phyloP scores from a whole-genome alignment of 2,797 vertebrate genomes.

The Typhlichthys subterraneus region DNA sequence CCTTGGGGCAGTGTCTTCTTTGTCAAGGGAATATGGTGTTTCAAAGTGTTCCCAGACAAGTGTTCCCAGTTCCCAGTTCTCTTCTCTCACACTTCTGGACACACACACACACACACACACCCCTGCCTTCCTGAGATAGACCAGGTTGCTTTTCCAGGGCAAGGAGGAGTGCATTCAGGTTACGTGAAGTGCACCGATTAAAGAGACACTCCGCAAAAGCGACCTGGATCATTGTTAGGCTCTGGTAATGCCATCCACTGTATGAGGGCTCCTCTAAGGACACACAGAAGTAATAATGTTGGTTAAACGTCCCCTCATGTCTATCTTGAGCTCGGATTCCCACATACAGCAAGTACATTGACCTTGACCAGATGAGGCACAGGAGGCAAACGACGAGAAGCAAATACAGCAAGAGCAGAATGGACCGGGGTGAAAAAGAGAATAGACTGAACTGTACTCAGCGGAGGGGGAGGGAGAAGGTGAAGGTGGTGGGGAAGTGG shows the following conservation, averaged over 20 bases:
- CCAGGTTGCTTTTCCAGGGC: background rate
- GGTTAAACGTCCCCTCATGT: too few species aligned
- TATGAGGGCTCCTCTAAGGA: too few species aligned
- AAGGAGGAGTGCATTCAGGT: background rate
- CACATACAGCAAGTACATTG: background rate
- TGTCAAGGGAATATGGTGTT: conserved; percentile 63
- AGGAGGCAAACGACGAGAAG: too few species aligned
- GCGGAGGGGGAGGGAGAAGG: too few species aligned
- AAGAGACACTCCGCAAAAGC: background rate
- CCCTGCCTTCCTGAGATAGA: conserved; percentile 1
- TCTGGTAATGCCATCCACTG: too few species aligned
- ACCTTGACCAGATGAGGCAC: background rate
- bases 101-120: conserved; percentile 2
- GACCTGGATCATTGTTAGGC: too few species aligned
- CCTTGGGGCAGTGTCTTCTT: conserved; percentile 51
- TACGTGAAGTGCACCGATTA: background rate
- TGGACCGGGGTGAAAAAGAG: background rate
- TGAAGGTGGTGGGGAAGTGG: too few species aligned
- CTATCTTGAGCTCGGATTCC: too few species aligned
- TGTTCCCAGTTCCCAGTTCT: too few species aligned
- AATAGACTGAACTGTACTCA: too few species aligned
- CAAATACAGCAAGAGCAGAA: background rate
- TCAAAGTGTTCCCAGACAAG: conserved; percentile 43
- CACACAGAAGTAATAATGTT: too few species aligned
- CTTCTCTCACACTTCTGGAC: conserved; percentile 14